Conservation (phyloP, 2,797 vertebrate species). For the Cuculus canorus region DNA sequence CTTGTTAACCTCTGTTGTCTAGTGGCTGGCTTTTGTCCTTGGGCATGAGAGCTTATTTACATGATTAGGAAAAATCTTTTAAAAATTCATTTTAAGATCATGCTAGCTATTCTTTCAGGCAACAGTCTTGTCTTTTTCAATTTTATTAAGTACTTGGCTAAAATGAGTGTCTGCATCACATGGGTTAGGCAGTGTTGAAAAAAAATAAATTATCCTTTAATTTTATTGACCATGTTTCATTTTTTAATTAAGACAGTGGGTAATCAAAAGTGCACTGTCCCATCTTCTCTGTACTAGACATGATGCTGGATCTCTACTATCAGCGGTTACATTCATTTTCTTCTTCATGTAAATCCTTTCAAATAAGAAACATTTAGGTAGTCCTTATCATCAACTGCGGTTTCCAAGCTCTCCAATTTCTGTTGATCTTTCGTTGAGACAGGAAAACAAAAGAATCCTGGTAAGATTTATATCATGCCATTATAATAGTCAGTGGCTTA, state of each 20-base stretch:
- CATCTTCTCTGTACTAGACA: not conserved
- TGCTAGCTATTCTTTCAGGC: not conserved
- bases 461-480: not conserved
- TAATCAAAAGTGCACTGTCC: not conserved
- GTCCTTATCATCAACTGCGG: not conserved
- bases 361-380: not conserved
- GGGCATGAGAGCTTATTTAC: not conserved
- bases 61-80: not conserved
- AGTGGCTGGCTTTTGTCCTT: conserved; percentile 7
- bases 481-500: not conserved
- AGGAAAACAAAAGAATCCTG: not conserved
- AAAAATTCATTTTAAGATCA: not conserved
- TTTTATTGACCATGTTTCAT: not conserved
- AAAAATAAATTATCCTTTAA: not conserved
- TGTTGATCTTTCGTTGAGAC: not conserved
- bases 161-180: not conserved
- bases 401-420: not conserved
- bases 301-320: not conserved
- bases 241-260: not conserved
- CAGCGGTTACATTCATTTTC: not conserved
- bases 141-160: not conserved
- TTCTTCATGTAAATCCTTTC: not conserved
- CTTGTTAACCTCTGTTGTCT: not conserved
- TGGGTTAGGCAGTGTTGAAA: not conserved
- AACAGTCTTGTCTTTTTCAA: not conserved